Evolutionary conservation across 64 coral and sea anemone species (phyloP), one percentile per base, ranked within the genome.

Genomic region (Pocillopora damicornis): DNA sequence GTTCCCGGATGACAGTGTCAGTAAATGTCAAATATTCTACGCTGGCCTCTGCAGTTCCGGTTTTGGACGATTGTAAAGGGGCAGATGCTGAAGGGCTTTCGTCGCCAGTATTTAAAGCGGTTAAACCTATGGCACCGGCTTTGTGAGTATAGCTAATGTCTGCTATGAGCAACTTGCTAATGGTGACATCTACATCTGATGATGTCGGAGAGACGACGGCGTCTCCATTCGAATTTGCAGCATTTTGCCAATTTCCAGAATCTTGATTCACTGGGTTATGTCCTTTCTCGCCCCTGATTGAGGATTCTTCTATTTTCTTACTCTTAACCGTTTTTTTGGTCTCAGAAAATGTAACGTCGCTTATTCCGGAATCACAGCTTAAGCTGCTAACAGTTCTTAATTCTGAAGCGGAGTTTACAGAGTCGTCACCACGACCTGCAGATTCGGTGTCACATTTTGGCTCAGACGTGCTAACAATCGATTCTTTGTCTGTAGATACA

Each of bases 1-100:
- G 86, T 65, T 96, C 83, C 56, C 85, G 61, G 56, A 96, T 83
- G 26, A 96, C 84, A 58, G 87, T 93, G 38, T 85, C 81, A 72
- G 37, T 65, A 25, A 85, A 42, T 73, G 38, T 20, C 65, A 73
- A 58, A 42, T 85, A 63, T 12, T 85, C 81, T 57, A 72, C 81
- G 0, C 64, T 73, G 25, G 36, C 15, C 22, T 72, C 72, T 26
- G 26, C 22, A 56, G 51, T 37, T 72, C 37, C 16, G 20, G 45
- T 68, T 0, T 71, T 65, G 23, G 20, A 58, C 11, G 65, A 38
- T 57, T 25, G 37, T 6, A 20, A 71, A 11, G 22, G 25, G 20
- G 1, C 22, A 71, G 12, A n/a, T 11, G 67, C 10, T 85, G 38
- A 25, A 11, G 65, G 20, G 37, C 36, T 37, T 4, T 72, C 38